Evolutionary conservation across 2,888 invertebrate genomes (phyloP), one percentile per base, ranked within the genome.

Genomic region (Drosophila rellima): DNA sequence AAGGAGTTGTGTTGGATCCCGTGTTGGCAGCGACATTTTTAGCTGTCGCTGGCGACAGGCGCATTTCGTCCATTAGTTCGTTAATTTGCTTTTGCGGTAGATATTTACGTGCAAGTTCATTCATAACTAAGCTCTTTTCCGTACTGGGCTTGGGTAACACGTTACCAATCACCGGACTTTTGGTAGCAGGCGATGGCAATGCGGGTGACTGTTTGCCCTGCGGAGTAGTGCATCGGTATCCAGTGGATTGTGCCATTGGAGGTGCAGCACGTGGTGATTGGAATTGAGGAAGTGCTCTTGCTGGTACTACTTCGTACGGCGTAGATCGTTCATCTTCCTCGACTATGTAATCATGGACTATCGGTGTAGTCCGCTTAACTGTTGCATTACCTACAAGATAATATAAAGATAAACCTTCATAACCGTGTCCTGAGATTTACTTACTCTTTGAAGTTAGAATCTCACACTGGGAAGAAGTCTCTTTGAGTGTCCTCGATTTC

Each of bases 121-220:
- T 92, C 92, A 92, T 92, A 2, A 89, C 91, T 68, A 92, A 55
- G 48, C 90, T 92, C 51, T 91, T 88, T n/a, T 92, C 92, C 0
- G 91, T 90, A 31, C 75, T 75, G 0, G 90, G 75, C 18, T 90
- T 91, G 8, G 78, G 39, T 3, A 80, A 42, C 0, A 51, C 40
- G 17, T 23, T 42, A 0, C 56, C 59, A 7, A 66, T 35, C 11
- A n/a, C 31, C 3, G 65, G 59, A 61, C 35, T 35, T 13, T 35
- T 61, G 0, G 68, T 13, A 18, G 23, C 45, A 3, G 55, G 29
- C 13, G 68, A 29, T 13, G 40, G 48, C 40, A 47, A 52, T 0
- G 31, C 40, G 3, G 52, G 39, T 0, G 51, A 11, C 42, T 55
- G 62, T 26, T 65, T 77, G 0, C 35, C 23, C 23, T 82, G 78